These are phyloP conservation scores for Theonella swinhoei DNA, from an alignment of 37 sponge, comb jelly and placozoan genomes.

Conservation along the genomic window DNA sequence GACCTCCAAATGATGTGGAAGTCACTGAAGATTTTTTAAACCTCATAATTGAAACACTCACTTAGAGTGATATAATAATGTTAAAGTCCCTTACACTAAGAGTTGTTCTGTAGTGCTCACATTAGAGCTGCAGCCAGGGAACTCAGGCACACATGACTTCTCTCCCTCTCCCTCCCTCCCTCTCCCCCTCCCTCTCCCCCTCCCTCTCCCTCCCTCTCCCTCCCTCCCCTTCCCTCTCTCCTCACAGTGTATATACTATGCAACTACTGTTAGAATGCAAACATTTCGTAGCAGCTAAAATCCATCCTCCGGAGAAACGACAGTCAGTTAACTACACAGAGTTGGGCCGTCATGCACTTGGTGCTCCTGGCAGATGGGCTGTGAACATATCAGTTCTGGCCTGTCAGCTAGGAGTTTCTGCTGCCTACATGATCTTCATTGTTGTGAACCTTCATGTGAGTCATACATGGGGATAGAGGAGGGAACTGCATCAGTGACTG, in stretches of 20 bases:
- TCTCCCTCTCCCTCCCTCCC: conserved; percentile 2
- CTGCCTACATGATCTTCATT: conserved; percentile 86
- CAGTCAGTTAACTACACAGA: conserved; percentile 55
- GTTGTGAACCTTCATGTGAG: conserved; percentile 58
- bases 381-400: conserved; percentile 73
- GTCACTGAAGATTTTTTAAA: no score
- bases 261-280: conserved; percentile 76
- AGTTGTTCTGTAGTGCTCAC: no score
- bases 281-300: background rate
- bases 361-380: conserved; percentile 60
- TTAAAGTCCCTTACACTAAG: no score
- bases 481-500: background rate
- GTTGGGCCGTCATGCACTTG: conserved; percentile 51
- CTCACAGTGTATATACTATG: conserved; percentile 83
- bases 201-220: background rate
- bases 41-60: no score
- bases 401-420: conserved; percentile 85
- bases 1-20: no score
- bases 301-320: conserved; percentile 24
- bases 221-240: background rate
- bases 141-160: no score
- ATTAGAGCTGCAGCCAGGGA: no score
- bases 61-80: no score
- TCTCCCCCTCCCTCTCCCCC: conserved; percentile 1
- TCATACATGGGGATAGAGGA: background rate